These are phyloP conservation scores for Paralichthys olivaceus DNA, from an alignment of 2,113 vertebrate genomes.

Conservation along the genomic window DNA sequence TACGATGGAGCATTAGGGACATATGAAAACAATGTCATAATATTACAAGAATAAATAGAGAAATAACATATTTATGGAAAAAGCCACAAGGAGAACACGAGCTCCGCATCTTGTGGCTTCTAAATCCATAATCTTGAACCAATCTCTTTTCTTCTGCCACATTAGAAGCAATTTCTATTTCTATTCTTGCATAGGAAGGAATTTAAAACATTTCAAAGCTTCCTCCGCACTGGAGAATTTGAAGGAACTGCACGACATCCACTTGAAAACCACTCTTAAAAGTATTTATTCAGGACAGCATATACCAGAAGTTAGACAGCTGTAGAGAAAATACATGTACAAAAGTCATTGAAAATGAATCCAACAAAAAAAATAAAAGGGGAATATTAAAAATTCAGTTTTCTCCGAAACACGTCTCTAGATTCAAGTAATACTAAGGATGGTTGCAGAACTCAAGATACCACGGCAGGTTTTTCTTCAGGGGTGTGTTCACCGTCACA, in stretches of 20 bases:
- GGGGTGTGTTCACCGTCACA: slow-evolving; percentile 30
- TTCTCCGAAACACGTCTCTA: slow-evolving; percentile 52
- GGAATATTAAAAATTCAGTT: slow-evolving; percentile 51
- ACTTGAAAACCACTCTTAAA: slow-evolving; percentile 65
- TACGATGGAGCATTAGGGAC: no score
- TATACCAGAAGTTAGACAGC: slow-evolving; percentile 70
- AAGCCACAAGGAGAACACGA: no score
- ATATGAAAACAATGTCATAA: no score
- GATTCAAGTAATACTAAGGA: slow-evolving; percentile 83
- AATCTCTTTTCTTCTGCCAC: no score
- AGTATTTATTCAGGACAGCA: slow-evolving; percentile 73
- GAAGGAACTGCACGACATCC: background rate
- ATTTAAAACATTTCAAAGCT: background rate
- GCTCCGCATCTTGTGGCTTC: no score
- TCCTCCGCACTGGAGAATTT: background rate
- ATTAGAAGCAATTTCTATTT: no score
- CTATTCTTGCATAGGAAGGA: background rate
- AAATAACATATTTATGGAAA: no score
- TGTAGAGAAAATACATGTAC: slow-evolving; percentile 80
- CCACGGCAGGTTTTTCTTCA: slow-evolving; percentile 25
- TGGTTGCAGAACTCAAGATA: slow-evolving; percentile 58
- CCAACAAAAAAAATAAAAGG: slow-evolving; percentile 24
- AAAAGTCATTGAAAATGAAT: slow-evolving; percentile 67
- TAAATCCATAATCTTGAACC: no score
- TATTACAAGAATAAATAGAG: no score